Conservation (phyloP, 2,113 vertebrate species). For the Pantherophis guttatus region DNA sequence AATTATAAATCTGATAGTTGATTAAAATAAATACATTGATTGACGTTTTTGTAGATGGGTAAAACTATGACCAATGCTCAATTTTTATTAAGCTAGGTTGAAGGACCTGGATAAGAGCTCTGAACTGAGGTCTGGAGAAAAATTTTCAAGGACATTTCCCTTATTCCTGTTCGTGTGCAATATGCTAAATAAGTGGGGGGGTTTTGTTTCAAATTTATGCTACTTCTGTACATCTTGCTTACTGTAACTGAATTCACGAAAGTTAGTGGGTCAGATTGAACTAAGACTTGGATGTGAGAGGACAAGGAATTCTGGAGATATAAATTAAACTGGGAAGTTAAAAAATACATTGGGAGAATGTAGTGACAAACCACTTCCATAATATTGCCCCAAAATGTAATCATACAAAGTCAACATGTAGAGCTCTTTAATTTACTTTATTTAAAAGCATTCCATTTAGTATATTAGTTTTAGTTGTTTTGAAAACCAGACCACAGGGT, state of each 20-base stretch:
- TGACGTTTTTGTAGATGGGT: background rate
- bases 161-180: background rate
- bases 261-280: background rate
- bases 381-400: background rate
- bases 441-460: background rate
- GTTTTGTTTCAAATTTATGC: too few relatives aligned
- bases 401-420: background rate
- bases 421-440: background rate
- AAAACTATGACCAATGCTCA: background rate
- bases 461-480: background rate
- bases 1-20: background rate
- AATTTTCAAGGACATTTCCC: background rate
- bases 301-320: background rate
- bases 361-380: background rate
- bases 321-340: background rate
- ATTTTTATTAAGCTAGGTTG: background rate
- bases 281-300: background rate
- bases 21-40: background rate
- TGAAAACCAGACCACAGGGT: background rate
- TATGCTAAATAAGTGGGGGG: background rate
- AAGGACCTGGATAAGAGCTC: background rate
- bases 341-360: background rate
- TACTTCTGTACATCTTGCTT: background rate
- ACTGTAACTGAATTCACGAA: background rate
- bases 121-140: background rate